Base-by-base conservation (phyloP, 2,113 vertebrate species). In the Xenus cinereus region DNA sequence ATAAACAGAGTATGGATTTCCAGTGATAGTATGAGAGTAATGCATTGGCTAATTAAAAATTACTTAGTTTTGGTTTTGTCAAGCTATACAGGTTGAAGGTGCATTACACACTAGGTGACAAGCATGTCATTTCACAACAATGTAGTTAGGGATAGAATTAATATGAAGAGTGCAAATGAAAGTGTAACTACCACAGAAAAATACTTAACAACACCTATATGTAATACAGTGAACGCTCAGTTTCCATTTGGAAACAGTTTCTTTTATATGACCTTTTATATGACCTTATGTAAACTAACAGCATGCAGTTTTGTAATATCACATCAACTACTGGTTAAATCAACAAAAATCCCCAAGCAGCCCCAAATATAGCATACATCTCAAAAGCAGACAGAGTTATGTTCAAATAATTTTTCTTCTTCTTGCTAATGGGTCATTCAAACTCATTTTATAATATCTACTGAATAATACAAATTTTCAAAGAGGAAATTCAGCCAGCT, bases 21-120 rank as follows among this genome's bases (percentile, higher is more conserved):
- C 60, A 95, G 68, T 96, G 88, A 95, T 77, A 84, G 86, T 92
- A 92, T 91, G 71, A 96, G 60, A 96, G 71, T 64, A 97, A 95
- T 90, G 53, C 76, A 53, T 5, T 80, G 16, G 3, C 19, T 89
- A 69, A 73, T 64, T 0, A 67, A 50, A 80, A 84, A 80, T 27
- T 79, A 48, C 12, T 33, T 64, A 35, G 12, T 79, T 92, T 54
- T 73, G 14, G 59, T 66, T 91, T 80, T 78, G n/a, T 54, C 18
- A 77, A 41, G 17, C 9, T 62, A n/a, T 50, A 41, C 15, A 33
- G 7, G 18, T 50, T 88, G 50, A 80, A 93, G 14, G 14, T 80
- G 13, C 27, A n/a, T 19, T 53, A 41, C 17, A 43, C 9, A 39
- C 4, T 62, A 72, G 8, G 28, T 69, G 50, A 79, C 3, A 82